Base-by-base conservation (phyloP, 2,888 invertebrate species). In the Eudemis profundana region DNA sequence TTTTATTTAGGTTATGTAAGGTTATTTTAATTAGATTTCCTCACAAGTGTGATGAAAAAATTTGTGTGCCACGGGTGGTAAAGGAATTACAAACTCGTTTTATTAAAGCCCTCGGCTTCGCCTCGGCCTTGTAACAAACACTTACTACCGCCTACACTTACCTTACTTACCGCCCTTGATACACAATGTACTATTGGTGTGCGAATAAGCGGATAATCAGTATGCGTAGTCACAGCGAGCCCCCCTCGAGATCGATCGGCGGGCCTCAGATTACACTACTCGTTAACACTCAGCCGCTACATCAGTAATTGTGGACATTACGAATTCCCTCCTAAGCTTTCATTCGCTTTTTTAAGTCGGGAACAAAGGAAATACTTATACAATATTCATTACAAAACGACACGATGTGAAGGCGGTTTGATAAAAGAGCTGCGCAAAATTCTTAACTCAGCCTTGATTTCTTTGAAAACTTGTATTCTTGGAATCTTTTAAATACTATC, bases 171-270 rank as follows among this genome's bases (percentile, higher is more conserved):
- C n/a, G n/a, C n/a, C n/a, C n/a, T n/a, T n/a, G n/a, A n/a, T n/a
- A n/a, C n/a, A n/a, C n/a, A n/a, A n/a, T n/a, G n/a, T n/a, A n/a
- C n/a, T n/a, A n/a, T n/a, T n/a, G n/a, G 51, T 23, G 29, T 56
- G 15, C 14, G 14, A 46, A n/a, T n/a, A n/a, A n/a, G n/a, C n/a
- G 15, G 12, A 27, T 56, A 63, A 40, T 63, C 54, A 54, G 38
- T 63, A 50, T 56, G 63, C 56, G 56, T 56, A 27, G 40, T 49
- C 63, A 33, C 56, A 40, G 12, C 40, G 47, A 15, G 54, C 54
- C 33, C 40, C n/a, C 36, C 38, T 29, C 3, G 17, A 38, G 62
- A 62, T 62, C 46, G 62, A 62, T 54, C 46, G 17, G 19, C 5
- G 27, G 23, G 46, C 50, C 46, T 47, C 12, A 47, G 62, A 62